Evolutionary conservation across 2,113 vertebrate species (phyloP), one percentile per base, ranked within the genome.

Genomic region (Hassar affinis): DNA sequence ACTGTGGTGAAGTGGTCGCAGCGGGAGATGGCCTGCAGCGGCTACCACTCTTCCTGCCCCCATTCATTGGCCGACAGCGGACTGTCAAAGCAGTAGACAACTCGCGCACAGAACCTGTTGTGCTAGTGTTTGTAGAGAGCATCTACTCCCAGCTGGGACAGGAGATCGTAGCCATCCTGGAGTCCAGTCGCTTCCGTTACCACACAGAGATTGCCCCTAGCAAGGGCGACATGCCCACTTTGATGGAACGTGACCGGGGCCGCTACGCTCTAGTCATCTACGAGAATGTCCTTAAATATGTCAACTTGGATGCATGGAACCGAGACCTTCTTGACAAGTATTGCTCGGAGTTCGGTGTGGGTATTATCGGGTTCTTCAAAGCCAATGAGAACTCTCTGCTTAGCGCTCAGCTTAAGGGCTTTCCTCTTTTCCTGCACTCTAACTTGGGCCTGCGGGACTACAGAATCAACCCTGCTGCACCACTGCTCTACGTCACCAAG

Each of bases 61-160:
- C 91, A 0, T 94, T 92, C 18, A 88, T 94, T 91, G 94, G 95
- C 86, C 91, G 88, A 86, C 91, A 87, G 84, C 86, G 88, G 20
- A 87, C 87, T 6, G 93, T 94, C 0, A 96, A 95, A 64, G 92
- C 92, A 0, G 87, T 97, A 89, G 97, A 98, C 89, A 96, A 93
- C 35, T 95, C 95, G 0, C 94, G 93, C 89, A 98, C 98, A 0
- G 97, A 98, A 72, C 96, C 96, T 0, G 95, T 98, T 86, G 96
- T 99, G 87, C 94, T 99, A 3, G 96, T 99, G 80, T 98, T 99
- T 84, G 95, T 98, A 66, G 98, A 99, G 84, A 98, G 98, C 90
- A 95, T 97, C 88, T 99, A 98, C 89, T 99, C 98, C 11, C 98
- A 99, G 85, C 92, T 99, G 62, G 97, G 97, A 74, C 98, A 99